These are phyloP conservation scores for Drosophila pseudotalamancana DNA, from an alignment of 2,888 invertebrate genomes.

Conservation along the genomic window DNA sequence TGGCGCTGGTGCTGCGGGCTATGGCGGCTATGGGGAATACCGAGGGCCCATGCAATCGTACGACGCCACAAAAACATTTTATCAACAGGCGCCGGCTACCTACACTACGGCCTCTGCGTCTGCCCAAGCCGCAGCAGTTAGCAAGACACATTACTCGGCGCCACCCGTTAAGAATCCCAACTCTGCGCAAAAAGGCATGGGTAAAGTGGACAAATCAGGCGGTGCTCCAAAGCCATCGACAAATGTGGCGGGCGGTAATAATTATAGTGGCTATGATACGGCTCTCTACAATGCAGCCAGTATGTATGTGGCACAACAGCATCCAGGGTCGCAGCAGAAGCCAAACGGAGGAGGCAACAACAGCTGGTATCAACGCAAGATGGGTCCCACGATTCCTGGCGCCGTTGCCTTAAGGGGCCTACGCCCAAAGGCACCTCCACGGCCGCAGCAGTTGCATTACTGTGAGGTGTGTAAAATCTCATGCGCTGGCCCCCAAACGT, in stretches of 20 bases:
- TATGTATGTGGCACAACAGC: slow-evolving; percentile 95
- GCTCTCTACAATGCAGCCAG: slow-evolving; percentile 98
- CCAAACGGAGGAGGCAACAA: slow-evolving; percentile 62
- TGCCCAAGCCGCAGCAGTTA: slow-evolving; percentile 82
- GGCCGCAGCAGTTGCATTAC: slow-evolving; percentile 97
- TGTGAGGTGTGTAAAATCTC: slow-evolving; percentile 99
- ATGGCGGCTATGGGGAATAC: slow-evolving; percentile 86
- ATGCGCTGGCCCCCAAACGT: slow-evolving; percentile 97
- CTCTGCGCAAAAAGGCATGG: slow-evolving; percentile 84
- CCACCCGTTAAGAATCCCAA: slow-evolving; percentile 88
- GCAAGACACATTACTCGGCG: slow-evolving; percentile 85
- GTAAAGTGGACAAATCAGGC: slow-evolving; percentile 81
- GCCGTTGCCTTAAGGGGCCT: slow-evolving; percentile 72
- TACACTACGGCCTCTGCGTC: slow-evolving; percentile 84
- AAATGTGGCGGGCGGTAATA: slow-evolving; percentile 88
- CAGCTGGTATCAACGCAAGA: slow-evolving; percentile 87
- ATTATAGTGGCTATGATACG: slow-evolving; percentile 95
- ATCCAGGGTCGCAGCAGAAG: slow-evolving; percentile 73
- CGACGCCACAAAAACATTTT: slow-evolving; percentile 93
- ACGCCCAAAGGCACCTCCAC: slow-evolving; percentile 88
- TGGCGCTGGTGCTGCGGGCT: slow-evolving; percentile 85
- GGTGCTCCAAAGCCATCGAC: slow-evolving; percentile 84
- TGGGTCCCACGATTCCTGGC: slow-evolving; percentile 78
- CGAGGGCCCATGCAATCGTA: slow-evolving; percentile 89
- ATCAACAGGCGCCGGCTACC: slow-evolving; percentile 89